phyloP scores from a whole-genome alignment of 2,113 vertebrate genomes.

The Grammomys surdaster region DNA sequence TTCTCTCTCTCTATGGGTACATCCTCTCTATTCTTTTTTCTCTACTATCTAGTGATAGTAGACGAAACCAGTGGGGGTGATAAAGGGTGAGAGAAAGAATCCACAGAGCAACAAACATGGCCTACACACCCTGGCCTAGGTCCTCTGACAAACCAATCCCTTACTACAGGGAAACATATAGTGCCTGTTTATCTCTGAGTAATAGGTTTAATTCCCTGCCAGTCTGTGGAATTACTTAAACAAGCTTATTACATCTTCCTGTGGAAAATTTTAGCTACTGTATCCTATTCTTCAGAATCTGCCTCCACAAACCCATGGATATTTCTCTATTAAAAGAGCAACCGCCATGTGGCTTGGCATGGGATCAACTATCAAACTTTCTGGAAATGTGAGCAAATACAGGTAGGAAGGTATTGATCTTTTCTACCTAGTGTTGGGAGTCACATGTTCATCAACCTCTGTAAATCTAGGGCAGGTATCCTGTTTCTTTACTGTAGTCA shows the following conservation, averaged over 20 bases:
- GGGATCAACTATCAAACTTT: fast-evolving
- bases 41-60: too few relatives aligned
- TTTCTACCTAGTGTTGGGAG: background rate
- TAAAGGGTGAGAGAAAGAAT: too few relatives aligned
- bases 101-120: too few relatives aligned
- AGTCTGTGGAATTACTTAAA: background rate
- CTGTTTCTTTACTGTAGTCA: background rate
- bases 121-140: background rate
- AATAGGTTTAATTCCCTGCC: background rate
- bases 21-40: too few relatives aligned
- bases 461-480: background rate
- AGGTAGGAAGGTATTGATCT: background rate
- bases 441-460: background rate
- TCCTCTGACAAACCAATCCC: background rate
- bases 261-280: background rate
- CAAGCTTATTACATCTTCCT: background rate
- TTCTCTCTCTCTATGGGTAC: too few relatives aligned
- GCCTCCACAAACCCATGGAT: background rate
- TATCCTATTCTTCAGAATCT: background rate
- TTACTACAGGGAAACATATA: background rate
- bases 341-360: fast-evolving
- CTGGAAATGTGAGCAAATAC: background rate
- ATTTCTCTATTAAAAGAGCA: background rate
- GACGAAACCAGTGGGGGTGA: too few relatives aligned
- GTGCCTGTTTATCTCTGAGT: background rate